Conservation (phyloP, 2,113 vertebrate genomes). For the Saccopteryx bilineata region DNA sequence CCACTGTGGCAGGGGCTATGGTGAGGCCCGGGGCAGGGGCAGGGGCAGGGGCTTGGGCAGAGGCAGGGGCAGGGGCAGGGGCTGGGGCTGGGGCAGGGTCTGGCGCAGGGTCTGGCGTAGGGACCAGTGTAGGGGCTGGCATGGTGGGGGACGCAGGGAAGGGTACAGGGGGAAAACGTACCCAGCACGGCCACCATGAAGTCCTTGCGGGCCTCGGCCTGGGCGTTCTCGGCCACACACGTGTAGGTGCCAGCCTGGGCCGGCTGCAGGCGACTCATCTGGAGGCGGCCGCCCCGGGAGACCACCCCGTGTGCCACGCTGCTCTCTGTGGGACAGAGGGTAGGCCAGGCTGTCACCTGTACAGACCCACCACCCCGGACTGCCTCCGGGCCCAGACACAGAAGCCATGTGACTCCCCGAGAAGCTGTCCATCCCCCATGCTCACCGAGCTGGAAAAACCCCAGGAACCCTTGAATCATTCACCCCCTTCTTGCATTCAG, state of each 20-base stretch:
- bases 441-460: neutral
- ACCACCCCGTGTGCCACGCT: conserved; percentile 87
- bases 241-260: conserved; percentile 93
- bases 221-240: conserved; percentile 89
- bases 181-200: conserved; percentile 92
- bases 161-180: conserved; percentile 36
- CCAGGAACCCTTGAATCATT: neutral
- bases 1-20: conserved; percentile 82
- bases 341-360: neutral
- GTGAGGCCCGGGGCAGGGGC: neutral
- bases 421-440: neutral
- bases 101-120: neutral
- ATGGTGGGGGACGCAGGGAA: rapidly evolving
- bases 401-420: rapidly evolving
- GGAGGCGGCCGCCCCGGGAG: conserved; percentile 88
- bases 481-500: rapidly evolving
- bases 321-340: conserved; percentile 71
- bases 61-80: rapidly evolving
- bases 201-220: conserved; percentile 87
- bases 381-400: neutral
- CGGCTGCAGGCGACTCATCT: conserved; percentile 92
- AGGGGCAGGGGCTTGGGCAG: neutral
- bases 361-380: neutral
- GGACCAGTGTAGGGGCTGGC: neutral
- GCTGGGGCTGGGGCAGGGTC: neutral